Conservation (phyloP, 2,113 vertebrate species). For the Sialia sialis region DNA sequence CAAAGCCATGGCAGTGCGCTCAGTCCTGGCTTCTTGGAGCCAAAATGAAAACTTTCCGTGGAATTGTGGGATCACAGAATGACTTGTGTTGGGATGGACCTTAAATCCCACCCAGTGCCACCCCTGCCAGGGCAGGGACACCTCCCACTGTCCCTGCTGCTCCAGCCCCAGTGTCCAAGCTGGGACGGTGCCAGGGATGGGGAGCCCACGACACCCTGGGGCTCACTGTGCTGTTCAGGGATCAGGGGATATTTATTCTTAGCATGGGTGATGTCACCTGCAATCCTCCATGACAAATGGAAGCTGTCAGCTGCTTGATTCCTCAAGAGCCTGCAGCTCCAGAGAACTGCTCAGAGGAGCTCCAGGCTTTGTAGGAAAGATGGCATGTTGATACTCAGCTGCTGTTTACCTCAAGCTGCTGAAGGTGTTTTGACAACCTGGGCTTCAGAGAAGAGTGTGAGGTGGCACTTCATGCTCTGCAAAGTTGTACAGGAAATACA, state of each 20-base stretch:
- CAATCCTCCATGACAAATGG: not conserved
- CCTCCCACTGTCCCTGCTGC: not conserved
- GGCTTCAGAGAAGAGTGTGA: not conserved
- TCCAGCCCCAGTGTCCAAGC: not conserved
- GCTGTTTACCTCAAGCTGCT: not conserved
- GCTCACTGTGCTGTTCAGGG: not conserved
- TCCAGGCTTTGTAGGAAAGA: not conserved
- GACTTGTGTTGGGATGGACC: fast-evolving
- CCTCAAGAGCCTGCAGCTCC: not conserved
- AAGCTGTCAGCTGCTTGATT: not conserved
- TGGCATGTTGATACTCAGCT: not conserved
- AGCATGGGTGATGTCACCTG: not conserved
- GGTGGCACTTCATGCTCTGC: not conserved
- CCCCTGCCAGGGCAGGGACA: not conserved
- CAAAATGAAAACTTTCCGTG: not conserved
- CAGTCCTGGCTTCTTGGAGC: not conserved
- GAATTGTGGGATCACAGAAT: not conserved
- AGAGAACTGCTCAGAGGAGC: not conserved
- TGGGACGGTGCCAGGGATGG: not conserved
- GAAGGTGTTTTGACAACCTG: not conserved
- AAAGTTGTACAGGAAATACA: not conserved
- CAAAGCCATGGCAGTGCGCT: not conserved
- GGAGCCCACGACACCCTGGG: fast-evolving
- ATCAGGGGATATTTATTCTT: not conserved
- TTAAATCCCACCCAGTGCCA: fast-evolving